These are phyloP conservation scores for Simalia tracyae DNA, from an alignment of 2,797 vertebrate species.

Conservation along the genomic window DNA sequence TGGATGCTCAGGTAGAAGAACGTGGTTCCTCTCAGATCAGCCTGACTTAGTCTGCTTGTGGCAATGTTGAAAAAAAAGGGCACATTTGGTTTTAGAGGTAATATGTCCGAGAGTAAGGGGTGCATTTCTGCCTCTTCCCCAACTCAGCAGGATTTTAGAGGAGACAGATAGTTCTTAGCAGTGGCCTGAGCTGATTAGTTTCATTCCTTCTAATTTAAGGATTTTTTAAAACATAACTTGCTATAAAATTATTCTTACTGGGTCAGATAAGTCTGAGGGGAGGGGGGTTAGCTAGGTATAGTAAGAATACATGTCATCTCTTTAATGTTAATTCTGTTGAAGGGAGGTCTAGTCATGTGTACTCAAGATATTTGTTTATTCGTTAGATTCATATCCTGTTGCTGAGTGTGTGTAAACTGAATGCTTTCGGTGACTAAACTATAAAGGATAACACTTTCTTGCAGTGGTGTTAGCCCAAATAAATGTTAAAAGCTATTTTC, in stretches of 20 bases:
- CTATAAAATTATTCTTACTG: background rate
- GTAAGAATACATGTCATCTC: background rate
- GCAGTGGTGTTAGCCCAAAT: background rate
- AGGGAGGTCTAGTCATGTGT: background rate
- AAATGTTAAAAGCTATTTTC: background rate
- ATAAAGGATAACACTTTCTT: background rate
- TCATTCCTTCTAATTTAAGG: background rate
- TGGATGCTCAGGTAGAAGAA: background rate
- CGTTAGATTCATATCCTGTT: background rate
- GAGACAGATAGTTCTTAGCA: background rate
- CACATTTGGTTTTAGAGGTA: background rate
- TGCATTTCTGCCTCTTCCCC: background rate
- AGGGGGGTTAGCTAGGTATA: background rate
- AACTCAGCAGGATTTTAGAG: background rate
- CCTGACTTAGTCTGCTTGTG: background rate
- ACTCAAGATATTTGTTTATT: background rate
- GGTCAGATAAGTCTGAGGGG: background rate
- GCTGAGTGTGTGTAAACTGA: background rate
- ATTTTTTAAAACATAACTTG: background rate
- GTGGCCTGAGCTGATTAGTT: background rate
- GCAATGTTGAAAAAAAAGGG: background rate
- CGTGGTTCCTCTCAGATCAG: background rate
- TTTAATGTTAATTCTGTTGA: background rate
- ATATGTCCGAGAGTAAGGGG: background rate
- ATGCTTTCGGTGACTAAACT: background rate